Evolutionary conservation across 2,113 vertebrate species (phyloP).

Genomic region (Panthera tigris): DNA sequence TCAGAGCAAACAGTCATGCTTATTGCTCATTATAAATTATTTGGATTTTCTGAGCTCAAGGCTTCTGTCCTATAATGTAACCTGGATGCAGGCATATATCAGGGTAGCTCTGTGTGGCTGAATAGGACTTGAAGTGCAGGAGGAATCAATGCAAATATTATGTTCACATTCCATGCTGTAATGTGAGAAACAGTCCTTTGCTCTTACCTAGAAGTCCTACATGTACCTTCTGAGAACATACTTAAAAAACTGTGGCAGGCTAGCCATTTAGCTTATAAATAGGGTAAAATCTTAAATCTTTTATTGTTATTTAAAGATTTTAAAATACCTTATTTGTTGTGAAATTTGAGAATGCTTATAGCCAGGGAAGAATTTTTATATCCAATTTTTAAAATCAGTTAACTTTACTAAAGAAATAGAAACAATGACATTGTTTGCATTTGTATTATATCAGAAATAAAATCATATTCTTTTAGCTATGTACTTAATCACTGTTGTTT

Average conservation of each 20-base stretch:
- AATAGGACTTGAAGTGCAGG: not conserved
- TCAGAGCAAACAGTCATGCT: not conserved
- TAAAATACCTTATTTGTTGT: not conserved
- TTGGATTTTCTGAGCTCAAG: not conserved
- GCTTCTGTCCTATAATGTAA: not conserved
- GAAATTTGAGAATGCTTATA: not conserved
- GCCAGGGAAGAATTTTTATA: not conserved
- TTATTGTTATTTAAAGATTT: not conserved
- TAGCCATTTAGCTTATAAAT: not conserved
- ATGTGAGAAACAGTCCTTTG: not conserved
- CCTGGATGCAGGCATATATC: not conserved
- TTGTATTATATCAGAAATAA: not conserved
- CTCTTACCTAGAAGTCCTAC: not conserved
- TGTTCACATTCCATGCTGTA: not conserved
- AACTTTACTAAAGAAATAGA: not conserved
- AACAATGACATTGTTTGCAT: not conserved
- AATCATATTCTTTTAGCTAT: not conserved
- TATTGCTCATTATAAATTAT: not conserved
- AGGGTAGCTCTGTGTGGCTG: not conserved
- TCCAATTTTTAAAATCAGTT: not conserved
- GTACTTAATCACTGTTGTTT: not conserved
- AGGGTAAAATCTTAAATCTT: not conserved
- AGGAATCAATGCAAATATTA: not conserved
- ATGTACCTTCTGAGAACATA: not conserved
- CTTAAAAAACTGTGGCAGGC: not conserved